phyloP scores from a whole-genome alignment of 2,888 invertebrate genomes.

The Phortica okadai region DNA sequence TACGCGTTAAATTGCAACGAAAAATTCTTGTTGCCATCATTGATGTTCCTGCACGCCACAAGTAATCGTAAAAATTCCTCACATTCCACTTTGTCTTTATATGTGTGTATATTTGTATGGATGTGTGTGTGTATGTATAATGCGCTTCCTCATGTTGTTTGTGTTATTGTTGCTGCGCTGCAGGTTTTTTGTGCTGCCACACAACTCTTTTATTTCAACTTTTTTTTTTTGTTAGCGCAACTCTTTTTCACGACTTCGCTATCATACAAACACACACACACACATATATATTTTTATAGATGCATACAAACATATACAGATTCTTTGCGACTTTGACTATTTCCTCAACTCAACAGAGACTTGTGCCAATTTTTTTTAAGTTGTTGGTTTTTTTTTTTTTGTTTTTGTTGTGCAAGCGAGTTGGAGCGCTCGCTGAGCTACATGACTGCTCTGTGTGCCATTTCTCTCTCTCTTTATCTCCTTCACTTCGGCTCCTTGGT shows the following conservation, averaged over 20 bases:
- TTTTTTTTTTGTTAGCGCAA: too few species aligned
- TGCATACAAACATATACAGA: constrained; percentile 42
- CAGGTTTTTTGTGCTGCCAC: too few species aligned
- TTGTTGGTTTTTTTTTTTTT: constrained; percentile 30
- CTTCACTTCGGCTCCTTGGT: constrained; percentile 40
- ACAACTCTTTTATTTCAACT: too few species aligned
- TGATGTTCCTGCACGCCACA: constrained; percentile 42
- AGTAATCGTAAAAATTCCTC: constrained; percentile 69
- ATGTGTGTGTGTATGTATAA: constrained; percentile 13
- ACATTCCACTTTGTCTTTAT: constrained; percentile 62
- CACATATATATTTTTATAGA: not conserved
- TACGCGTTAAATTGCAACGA: constrained; percentile 71
- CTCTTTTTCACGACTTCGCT: not conserved
- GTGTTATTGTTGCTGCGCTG: too few species aligned
- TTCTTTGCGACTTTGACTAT: constrained; percentile 61
- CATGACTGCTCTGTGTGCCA: constrained; percentile 52
- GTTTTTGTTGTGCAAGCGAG: constrained; percentile 7
- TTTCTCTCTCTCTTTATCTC: constrained; percentile 31
- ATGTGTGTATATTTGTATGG: constrained; percentile 50
- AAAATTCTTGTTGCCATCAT: constrained; percentile 52
- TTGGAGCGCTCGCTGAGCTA: constrained; percentile 47
- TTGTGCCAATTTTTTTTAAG: constrained; percentile 21
- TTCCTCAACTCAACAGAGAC: constrained; percentile 51
- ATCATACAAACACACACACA: constrained; percentile 3
- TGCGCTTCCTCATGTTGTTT: too few species aligned